Evolutionary conservation across 1,140 invertebrate genomes (phyloP).

Genomic region (Drosophila varians): DNA sequence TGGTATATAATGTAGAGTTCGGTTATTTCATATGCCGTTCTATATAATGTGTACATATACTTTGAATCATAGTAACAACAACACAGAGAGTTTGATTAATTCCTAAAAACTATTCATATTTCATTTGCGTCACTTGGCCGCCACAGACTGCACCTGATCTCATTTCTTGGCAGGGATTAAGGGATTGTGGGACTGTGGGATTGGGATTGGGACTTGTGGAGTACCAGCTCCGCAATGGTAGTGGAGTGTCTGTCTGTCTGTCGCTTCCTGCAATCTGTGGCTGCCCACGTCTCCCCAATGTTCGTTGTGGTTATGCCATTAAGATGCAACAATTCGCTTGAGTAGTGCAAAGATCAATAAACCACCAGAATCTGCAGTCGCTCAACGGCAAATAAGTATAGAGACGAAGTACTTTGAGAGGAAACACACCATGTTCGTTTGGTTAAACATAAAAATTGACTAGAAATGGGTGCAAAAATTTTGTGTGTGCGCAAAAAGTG

Average conservation of each 20-base stretch:
- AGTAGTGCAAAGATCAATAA: conserved; percentile 62
- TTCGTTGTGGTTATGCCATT: conserved; percentile 55
- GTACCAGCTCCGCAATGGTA: conserved; percentile 71
- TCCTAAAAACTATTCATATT: conserved; percentile 53
- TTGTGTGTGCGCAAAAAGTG: conserved; percentile 16
- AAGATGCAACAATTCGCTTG: conserved; percentile 70
- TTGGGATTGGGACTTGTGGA: conserved; percentile 39
- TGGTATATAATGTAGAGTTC: conserved; percentile 36
- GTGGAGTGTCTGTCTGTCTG: conserved; percentile 37
- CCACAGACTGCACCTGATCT: conserved; percentile 27
- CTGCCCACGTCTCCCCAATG: conserved; percentile 9
- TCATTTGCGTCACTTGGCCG: conserved; percentile 6
- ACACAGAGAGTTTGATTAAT: conserved; percentile 74
- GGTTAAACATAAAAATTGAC: conserved; percentile 59
- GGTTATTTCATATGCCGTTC: conserved; percentile 47
- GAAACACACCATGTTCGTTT: conserved; percentile 57
- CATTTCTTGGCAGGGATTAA: not conserved
- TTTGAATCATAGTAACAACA: conserved; percentile 61
- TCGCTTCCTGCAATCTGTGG: conserved; percentile 40
- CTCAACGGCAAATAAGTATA: conserved; percentile 14
- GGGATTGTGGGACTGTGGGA: conserved; percentile 4
- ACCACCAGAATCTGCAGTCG: conserved; percentile 31
- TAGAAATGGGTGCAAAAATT: conserved; percentile 56
- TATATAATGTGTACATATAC: conserved; percentile 46
- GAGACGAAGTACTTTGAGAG: conserved; percentile 8